A percentile compares a stretch with the other conserved stretches of the same genome.
Conservation (phyloP, 2,888 invertebrate species). For the Gordius sp. region DNA sequence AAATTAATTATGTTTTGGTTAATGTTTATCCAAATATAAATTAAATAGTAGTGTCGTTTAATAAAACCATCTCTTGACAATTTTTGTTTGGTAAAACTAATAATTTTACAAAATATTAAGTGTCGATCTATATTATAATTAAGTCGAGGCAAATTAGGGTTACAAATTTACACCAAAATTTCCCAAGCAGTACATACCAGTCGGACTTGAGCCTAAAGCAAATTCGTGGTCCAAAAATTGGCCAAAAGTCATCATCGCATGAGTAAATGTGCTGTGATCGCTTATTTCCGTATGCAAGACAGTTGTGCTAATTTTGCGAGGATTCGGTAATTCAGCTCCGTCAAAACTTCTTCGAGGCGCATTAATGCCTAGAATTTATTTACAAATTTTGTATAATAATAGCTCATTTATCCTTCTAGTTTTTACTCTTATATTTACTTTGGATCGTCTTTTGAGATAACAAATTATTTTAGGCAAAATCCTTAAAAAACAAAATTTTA, state of each 20-base stretch:
- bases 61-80: no score
- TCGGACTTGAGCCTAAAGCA: constrained; percentile 14
- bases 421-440: not conserved
- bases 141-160: no score
- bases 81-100: no score
- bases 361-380: constrained; percentile 3
- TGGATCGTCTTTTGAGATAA: not conserved
- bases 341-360: not conserved
- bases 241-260: constrained; percentile 8
- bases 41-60: no score
- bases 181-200: not conserved
- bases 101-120: no score
- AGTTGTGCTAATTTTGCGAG: not conserved
- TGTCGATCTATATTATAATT: no score
- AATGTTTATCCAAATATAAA: no score
- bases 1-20: no score
- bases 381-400: not conserved
- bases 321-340: not conserved
- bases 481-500: not conserved
- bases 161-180: not conserved
- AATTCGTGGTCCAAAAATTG: constrained; percentile 14
- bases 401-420: not conserved
- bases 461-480: not conserved
- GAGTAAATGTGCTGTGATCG: not conserved
- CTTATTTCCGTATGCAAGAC: not conserved